Conservation (phyloP, 2,113 vertebrate species). For the Typhlomys cinereus region DNA sequence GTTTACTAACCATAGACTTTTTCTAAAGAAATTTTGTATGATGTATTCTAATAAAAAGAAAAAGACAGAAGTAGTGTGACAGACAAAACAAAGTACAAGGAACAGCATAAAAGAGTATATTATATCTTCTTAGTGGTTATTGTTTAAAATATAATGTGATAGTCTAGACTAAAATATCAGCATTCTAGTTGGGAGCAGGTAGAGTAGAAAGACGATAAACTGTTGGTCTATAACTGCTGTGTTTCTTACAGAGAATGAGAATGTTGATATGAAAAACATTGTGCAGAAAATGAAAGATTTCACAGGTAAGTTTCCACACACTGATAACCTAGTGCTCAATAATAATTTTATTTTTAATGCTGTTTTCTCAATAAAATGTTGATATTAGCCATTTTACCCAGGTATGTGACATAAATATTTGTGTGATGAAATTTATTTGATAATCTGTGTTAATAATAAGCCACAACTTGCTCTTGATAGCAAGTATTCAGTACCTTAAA, state of each 20-base stretch:
- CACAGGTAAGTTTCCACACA: conserved; percentile 31
- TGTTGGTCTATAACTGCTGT: not conserved
- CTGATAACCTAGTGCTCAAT: not conserved
- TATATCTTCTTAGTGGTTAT: not conserved
- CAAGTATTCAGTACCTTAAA: not conserved
- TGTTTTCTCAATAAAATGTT: not conserved
- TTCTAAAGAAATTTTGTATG: too few species aligned
- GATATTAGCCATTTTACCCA: conserved; percentile 7
- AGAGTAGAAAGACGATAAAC: not conserved
- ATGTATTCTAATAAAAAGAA: not conserved
- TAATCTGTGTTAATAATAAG: conserved; percentile 38
- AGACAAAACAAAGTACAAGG: not conserved
- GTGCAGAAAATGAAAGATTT: conserved; percentile 33
- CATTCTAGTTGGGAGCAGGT: not conserved
- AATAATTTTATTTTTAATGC: not conserved
- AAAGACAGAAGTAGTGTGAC: not conserved
- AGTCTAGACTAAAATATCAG: not conserved
- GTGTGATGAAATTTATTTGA: not conserved
- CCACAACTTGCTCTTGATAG: not conserved
- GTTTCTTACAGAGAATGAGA: conserved; percentile 52
- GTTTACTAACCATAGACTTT: too few species aligned
- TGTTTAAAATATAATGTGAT: not conserved
- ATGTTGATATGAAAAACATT: conserved; percentile 37
- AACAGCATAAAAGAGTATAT: not conserved
- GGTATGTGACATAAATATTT: conserved; percentile 20